Evolutionary conservation across 2,797 vertebrate species (phyloP), one percentile per base, ranked within the genome.

Genomic region (Naso thynnoides): DNA sequence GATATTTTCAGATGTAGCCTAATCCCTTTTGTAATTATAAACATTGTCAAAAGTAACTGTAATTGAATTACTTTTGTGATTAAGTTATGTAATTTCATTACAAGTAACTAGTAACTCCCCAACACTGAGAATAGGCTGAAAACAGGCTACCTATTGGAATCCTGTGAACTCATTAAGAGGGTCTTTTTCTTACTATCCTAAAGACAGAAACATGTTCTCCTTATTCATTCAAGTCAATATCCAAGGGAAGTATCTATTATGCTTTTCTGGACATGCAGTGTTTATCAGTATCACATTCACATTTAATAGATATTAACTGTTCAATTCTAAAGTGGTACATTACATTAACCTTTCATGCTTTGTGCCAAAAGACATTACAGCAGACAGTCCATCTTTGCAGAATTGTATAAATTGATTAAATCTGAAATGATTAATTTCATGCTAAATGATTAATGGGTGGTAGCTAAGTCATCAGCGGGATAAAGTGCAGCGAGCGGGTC

Each of bases 391-490:
- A 18, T 52, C 24, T 71, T 52, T 14, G 18, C 16, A 59, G 36
- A 73, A 27, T 10, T 27, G 6, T 16, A 48, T 33, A 29, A 47
- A 57, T 4, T 38, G 55, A 71, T 71, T 71, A 8, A 23, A 74
- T 47, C n/a, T 0, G 3, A 71, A 72, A 76, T 50, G 21, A 79
- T 59, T 69, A 14, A 63, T 70, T 73, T 57, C 8, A 45, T 45
- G 23, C 11, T 55, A 6, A 57, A 71, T 68, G 44, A 78, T 79
- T 68, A 74, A 74, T 41, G n/a, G 45, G 36, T 29, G 31, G 33
- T 31, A 50, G 29, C 39, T 48, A 13, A 71, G 29, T 62, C 61
- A 62, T 55, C 23, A 39, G 44, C 11, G n/a, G 23, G 18, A 63
- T 69, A n/a, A 57, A 19, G 77, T 55, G 44, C 9, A 60, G 67